Conservation (phyloP, 2,888 invertebrate genomes). For the Dasypogon diadema region DNA sequence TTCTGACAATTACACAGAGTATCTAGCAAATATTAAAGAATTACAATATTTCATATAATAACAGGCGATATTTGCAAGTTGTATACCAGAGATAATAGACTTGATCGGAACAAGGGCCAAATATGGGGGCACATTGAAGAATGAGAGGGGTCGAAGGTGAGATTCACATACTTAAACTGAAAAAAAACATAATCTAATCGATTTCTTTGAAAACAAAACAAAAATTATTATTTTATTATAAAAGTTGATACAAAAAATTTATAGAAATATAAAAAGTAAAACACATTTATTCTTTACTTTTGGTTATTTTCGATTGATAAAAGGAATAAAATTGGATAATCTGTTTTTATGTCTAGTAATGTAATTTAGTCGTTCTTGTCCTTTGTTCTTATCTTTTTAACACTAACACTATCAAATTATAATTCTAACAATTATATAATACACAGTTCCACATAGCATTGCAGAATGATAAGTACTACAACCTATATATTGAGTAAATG, state of each 20-base stretch:
- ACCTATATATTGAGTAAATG: too few relatives aligned
- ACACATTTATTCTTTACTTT: slow-evolving; percentile 20
- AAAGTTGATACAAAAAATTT: background rate
- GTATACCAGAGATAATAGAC: slow-evolving; percentile 99
- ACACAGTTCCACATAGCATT: background rate
- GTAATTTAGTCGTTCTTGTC: slow-evolving; percentile 33
- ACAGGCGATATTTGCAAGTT: slow-evolving; percentile 99
- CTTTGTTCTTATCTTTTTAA: slow-evolving; percentile 20
- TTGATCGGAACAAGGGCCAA: slow-evolving; percentile 99
- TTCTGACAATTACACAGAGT: background rate
- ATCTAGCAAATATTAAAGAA: background rate
- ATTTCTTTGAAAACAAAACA: slow-evolving; percentile 36
- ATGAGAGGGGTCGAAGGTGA: slow-evolving; percentile 99
- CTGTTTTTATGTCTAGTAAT: slow-evolving; percentile 26
- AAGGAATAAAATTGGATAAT: slow-evolving; percentile 8
- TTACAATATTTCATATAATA: slow-evolving; percentile 65
- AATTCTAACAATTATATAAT: too few relatives aligned
- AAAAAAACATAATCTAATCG: slow-evolving; percentile 58
- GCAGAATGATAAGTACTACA: slow-evolving; percentile 25
- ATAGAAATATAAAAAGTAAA: slow-evolving; percentile 11
- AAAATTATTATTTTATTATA: slow-evolving; percentile 18
- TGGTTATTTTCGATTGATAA: background rate
- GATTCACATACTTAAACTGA: slow-evolving; percentile 64
- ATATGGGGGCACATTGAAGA: slow-evolving; percentile 99
- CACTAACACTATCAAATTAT: too few relatives aligned